Evolutionary conservation across 2,888 invertebrate species (phyloP).

Genomic region (Epiblema foenella): DNA sequence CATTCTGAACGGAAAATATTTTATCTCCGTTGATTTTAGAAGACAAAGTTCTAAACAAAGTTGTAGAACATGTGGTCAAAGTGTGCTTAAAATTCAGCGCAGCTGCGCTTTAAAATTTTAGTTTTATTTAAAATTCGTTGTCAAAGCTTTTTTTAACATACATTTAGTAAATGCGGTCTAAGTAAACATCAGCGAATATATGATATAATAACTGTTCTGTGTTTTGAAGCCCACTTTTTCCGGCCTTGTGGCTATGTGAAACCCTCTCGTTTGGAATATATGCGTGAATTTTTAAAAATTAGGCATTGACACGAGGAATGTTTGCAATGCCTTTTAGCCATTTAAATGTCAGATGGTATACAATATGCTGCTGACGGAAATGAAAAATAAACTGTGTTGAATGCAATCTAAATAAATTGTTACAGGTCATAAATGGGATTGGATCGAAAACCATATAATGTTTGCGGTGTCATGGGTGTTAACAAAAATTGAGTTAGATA

Average conservation of each 20-base stretch:
- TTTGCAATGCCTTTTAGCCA: constrained; percentile 18
- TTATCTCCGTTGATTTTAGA: constrained; percentile 66
- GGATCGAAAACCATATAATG: neutral
- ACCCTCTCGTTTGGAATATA: constrained; percentile 17
- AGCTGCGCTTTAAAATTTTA: constrained; percentile 63
- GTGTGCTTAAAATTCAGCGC: constrained; percentile 66
- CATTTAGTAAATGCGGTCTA: constrained; percentile 54
- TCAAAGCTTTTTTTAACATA: constrained; percentile 46
- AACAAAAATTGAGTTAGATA: too few relatives aligned
- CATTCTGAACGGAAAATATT: constrained; percentile 56
- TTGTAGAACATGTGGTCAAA: constrained; percentile 61
- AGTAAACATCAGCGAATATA: constrained; percentile 52
- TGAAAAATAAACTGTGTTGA: neutral
- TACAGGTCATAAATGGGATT: neutral
- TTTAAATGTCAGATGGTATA: neutral
- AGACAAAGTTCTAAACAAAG: constrained; percentile 70
- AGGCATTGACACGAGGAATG: constrained; percentile 35
- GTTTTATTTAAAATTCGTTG: constrained; percentile 55
- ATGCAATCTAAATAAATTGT: neutral
- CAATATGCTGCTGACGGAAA: neutral
- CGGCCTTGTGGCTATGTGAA: constrained; percentile 34
- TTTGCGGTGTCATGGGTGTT: neutral
- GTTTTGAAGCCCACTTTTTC: constrained; percentile 31
- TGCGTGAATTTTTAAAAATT: constrained; percentile 32
- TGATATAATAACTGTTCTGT: constrained; percentile 33